These are phyloP conservation scores for Venturia canescens DNA, from an alignment of 1,140 invertebrate species.

Conservation along the genomic window DNA sequence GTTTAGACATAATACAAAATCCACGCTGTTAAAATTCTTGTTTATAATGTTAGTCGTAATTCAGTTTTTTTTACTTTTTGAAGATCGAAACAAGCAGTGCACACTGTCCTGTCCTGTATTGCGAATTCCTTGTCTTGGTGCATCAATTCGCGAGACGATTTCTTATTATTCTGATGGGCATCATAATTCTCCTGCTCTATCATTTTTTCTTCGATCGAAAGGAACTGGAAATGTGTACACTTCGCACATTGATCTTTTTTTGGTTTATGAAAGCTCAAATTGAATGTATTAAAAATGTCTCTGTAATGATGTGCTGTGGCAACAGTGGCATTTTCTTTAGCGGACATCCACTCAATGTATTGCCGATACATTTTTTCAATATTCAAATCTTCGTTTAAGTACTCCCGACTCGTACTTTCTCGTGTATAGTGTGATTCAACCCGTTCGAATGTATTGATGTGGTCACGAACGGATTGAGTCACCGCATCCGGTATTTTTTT, in stretches of 20 bases:
- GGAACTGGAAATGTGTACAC: constrained; percentile 39
- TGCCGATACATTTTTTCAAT: constrained; percentile 35
- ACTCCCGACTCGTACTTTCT: constrained; percentile 41
- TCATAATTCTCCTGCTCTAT: constrained; percentile 29
- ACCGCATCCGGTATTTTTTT: constrained; percentile 38
- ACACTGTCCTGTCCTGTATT: constrained; percentile 22
- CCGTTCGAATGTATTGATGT: constrained; percentile 35
- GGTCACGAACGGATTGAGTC: constrained; percentile 38
- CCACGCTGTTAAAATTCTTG: too few relatives aligned
- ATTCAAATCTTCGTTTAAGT: constrained; percentile 31
- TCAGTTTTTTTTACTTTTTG: too few relatives aligned
- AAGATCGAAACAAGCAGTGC: constrained; percentile 49
- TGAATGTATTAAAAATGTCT: constrained; percentile 30
- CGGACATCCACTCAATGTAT: constrained; percentile 40
- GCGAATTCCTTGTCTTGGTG: constrained; percentile 37
- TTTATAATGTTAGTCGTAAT: too few relatives aligned
- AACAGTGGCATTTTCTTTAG: constrained; percentile 26
- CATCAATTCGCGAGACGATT: constrained; percentile 37
- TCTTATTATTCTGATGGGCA: constrained; percentile 32
- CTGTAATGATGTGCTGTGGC: constrained; percentile 35
- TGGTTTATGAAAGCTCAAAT: constrained; percentile 33
- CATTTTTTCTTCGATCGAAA: constrained; percentile 29
- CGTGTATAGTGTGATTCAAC: constrained; percentile 39
- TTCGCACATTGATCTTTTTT: constrained; percentile 43
- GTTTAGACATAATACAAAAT: too few relatives aligned